Conservation (phyloP, 2,888 invertebrate genomes). For the Stenolophus ochropezus region DNA sequence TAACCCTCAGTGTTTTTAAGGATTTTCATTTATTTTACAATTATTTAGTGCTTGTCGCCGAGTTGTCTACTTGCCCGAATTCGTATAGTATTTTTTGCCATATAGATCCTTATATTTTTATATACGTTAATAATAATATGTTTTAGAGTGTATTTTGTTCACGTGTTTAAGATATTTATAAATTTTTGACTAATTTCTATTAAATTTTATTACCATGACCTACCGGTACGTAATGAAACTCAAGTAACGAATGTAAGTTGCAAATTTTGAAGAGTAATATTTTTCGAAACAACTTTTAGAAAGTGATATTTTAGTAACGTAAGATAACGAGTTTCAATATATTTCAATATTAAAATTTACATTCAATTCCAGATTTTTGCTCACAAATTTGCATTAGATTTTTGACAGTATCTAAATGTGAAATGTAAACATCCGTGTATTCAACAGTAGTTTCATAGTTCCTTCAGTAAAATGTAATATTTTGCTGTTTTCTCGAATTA, state of each 20-base stretch:
- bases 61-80: not conserved
- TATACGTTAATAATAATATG: slow-evolving; percentile 42
- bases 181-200: slow-evolving; percentile 52
- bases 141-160: slow-evolving; percentile 28
- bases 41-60: too few species aligned
- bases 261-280: slow-evolving; percentile 3
- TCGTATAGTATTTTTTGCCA: slow-evolving; percentile 46
- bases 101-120: slow-evolving; percentile 51
- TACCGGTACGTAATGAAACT: slow-evolving; percentile 34
- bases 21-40: too few species aligned
- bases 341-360: slow-evolving; percentile 1
- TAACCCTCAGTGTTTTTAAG: too few species aligned
- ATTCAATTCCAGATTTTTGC: slow-evolving; percentile 8
- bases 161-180: slow-evolving; percentile 44
- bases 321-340: slow-evolving; percentile 23
- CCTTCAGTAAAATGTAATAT: slow-evolving; percentile 11
- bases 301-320: slow-evolving; percentile 31
- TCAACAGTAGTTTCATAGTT: slow-evolving; percentile 6
- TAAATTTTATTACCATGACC: slow-evolving; percentile 53
- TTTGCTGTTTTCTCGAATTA: slow-evolving; percentile 1
- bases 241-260: slow-evolving; percentile 9
- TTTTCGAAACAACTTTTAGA: slow-evolving; percentile 35
- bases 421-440: not conserved
- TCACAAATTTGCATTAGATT: not conserved
- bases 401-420: not conserved